Evolutionary conservation across 2,888 invertebrate species (phyloP).

Genomic region (Euplagia quadripunctaria): DNA sequence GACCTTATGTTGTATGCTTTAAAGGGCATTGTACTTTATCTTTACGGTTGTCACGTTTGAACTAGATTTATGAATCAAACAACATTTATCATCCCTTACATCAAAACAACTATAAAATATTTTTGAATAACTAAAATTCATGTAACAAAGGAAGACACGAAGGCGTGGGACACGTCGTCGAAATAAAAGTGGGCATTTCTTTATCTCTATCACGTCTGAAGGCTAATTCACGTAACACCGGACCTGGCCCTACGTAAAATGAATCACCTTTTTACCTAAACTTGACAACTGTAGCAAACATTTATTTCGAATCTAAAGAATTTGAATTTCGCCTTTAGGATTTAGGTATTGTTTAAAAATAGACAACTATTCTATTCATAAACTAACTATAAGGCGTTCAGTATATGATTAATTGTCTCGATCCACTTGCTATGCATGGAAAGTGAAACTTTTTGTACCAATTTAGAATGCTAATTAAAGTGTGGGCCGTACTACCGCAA

Average conservation of each 20-base stretch:
- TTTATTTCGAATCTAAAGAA: background rate
- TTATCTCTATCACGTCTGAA: background rate
- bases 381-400: slow-evolving; percentile 7
- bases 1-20: background rate
- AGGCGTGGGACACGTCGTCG: background rate
- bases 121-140: background rate
- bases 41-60: background rate
- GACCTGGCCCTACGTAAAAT: background rate
- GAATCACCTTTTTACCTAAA: background rate
- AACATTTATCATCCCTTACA: background rate
- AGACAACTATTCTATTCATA: background rate
- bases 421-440: slow-evolving; percentile 54
- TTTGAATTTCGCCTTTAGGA: background rate
- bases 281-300: background rate
- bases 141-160: no score
- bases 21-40: background rate
- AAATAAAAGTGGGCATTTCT: background rate
- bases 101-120: background rate
- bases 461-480: slow-evolving; percentile 70
- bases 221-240: background rate
- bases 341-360: no score
- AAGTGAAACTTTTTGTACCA: slow-evolving; percentile 77
- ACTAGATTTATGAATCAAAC: background rate
- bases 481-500: slow-evolving; percentile 54
- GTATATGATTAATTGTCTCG: slow-evolving; percentile 37